Conservation (phyloP, 2,113 vertebrate species). For the Eolophus roseicapilla region DNA sequence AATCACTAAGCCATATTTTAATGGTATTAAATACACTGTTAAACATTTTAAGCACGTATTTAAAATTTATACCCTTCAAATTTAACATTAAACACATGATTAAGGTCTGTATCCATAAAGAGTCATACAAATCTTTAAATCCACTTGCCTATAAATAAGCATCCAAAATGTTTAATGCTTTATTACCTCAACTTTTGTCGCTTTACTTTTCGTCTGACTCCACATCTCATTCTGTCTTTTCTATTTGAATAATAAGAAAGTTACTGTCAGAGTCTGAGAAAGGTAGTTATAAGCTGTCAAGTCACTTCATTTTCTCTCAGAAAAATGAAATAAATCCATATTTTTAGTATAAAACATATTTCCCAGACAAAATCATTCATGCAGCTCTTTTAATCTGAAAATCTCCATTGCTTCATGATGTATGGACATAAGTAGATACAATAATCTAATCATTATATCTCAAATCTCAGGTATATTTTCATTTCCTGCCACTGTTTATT, state of each 20-base stretch:
- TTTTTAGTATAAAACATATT: not conserved
- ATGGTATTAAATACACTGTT: not conserved
- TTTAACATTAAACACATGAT: not conserved
- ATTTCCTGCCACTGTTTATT: not conserved
- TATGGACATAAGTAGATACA: not conserved
- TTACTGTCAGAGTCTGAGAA: not conserved
- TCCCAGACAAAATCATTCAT: not conserved
- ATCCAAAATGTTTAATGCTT: not conserved
- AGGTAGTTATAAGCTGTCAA: slow-evolving; percentile 19
- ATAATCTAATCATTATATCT: not conserved
- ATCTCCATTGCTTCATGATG: not conserved
- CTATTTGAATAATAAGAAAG: not conserved
- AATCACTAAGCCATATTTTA: not conserved
- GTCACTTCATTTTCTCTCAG: not conserved
- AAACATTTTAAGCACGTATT: not conserved
- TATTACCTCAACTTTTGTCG: not conserved
- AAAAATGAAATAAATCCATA: not conserved
- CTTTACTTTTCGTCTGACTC: not conserved
- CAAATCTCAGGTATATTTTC: not conserved
- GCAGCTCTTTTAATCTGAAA: not conserved
- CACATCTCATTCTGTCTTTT: not conserved
- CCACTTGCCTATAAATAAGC: not conserved
- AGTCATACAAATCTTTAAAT: not conserved
- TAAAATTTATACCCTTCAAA: not conserved
- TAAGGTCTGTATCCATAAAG: not conserved